phyloP scores from a whole-genome alignment of 2,888 invertebrate species.

The Rhodophaea formosa region DNA sequence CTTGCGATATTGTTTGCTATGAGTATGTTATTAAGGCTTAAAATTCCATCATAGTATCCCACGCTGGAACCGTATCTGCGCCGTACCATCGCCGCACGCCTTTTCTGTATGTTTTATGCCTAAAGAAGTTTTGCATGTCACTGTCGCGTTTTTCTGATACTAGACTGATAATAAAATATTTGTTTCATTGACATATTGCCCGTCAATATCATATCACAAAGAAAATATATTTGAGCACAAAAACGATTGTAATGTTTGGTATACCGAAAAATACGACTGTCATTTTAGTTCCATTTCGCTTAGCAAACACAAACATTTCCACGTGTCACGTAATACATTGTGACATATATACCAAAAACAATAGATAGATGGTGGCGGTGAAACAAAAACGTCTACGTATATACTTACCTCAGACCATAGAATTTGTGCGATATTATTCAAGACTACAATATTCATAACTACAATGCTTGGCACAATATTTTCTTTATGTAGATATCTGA shows the following conservation, averaged over 20 bases:
- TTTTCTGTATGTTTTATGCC: no score
- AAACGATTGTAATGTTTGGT: slow-evolving; percentile 13
- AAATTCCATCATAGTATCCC: no score
- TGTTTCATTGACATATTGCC: not conserved
- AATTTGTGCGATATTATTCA: not conserved
- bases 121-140: no score
- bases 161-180: no score
- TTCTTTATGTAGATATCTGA: no score
- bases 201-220: not conserved
- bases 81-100: no score
- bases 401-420: not conserved
- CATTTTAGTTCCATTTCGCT: not conserved
- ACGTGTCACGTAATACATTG: not conserved
- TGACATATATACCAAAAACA: not conserved
- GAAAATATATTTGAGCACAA: not conserved
- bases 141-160: no score
- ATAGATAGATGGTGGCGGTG: not conserved
- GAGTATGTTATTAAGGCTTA: no score
- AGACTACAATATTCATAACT: no score
- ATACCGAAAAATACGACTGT: not conserved
- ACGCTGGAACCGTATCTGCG: no score
- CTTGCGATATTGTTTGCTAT: no score
- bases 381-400: not conserved
- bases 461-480: no score
- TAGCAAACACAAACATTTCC: not conserved